These are phyloP conservation scores for Polydrusus cervinus DNA, from an alignment of 2,888 invertebrate species.

Conservation along the genomic window DNA sequence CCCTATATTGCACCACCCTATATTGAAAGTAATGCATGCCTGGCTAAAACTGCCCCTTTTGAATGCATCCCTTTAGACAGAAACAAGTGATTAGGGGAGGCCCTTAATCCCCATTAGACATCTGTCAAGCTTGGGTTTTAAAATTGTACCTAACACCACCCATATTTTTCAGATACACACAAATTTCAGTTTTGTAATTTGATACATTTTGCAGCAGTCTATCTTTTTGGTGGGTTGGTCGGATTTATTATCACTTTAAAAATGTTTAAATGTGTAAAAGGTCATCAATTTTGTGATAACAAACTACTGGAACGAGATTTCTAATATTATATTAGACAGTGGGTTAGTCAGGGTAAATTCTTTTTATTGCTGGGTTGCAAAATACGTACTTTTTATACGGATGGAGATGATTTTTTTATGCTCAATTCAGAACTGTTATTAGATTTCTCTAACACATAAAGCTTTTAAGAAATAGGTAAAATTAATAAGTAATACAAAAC, in stretches of 20 bases:
- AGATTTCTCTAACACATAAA: no score
- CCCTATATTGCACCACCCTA: slow-evolving; percentile 24
- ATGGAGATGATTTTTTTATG: no score
- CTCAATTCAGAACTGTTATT: no score
- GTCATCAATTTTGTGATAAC: background rate
- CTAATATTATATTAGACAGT: no score
- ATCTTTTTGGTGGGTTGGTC: slow-evolving; percentile 16
- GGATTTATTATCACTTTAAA: slow-evolving; percentile 7
- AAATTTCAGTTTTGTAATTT: slow-evolving; percentile 19
- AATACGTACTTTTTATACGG: no score
- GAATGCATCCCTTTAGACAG: slow-evolving; percentile 28
- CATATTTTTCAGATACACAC: slow-evolving; percentile 26
- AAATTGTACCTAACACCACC: slow-evolving; percentile 29
- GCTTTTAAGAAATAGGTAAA: no score
- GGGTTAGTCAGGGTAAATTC: no score
- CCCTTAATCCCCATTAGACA: slow-evolving; percentile 40
- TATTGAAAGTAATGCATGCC: slow-evolving; percentile 21
- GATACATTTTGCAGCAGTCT: slow-evolving; percentile 32
- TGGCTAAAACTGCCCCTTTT: slow-evolving; percentile 25
- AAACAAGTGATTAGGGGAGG: slow-evolving; percentile 46
- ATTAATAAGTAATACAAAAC: no score
- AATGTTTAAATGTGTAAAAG: slow-evolving; percentile 18
- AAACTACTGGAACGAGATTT: background rate
- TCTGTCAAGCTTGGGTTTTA: slow-evolving; percentile 41
- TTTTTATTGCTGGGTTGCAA: no score